Base-by-base conservation (phyloP, 2,797 vertebrate species). In the Halcyon chelicuti region DNA sequence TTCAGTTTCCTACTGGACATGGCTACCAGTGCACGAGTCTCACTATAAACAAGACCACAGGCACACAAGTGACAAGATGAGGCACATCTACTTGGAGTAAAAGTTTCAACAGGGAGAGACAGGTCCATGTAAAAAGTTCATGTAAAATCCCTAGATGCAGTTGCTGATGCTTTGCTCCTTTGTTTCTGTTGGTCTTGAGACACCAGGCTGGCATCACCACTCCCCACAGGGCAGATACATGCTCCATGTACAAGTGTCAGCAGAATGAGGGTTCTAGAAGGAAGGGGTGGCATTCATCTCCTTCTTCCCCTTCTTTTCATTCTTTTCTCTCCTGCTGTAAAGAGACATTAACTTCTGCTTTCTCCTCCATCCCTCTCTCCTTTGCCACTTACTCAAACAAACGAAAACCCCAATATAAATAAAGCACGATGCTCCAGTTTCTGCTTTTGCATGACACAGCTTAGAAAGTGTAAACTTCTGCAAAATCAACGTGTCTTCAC, bases 1-100 rank as follows among this genome's bases (percentile, higher is more conserved):
- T 52, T 95, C 77, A 90, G 66, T 81, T 80, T 88, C 66, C 67
- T 61, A 66, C 76, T 81, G 86, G 94, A 91, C 71, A 66, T 8
- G 16, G 67, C 77, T n/a, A 91, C n/a, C 79, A 89, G 55, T 4
- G 60, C 47, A 37, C 5, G 5, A 91, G 29, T 33, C 66, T 87
- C 47, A 19, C 63, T 87, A 39, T 46, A 47, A 81, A 75, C 47
- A 10, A 67, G 40, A 92, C 70, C 74, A 92, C 71, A 82, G 40
- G 35, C 77, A 79, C 18, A 13, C 8, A 0, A 55, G 52, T 17
- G 82, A 83, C 37, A 52, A 72, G 63, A 88, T 42, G 75, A 83
- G 68, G 12, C 63, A 37, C n/a, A 39, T n/a, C 3, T 16, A 51
- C 23, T 42, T 78, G 55, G 51, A 54, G 52, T 16, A 51, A 51